Percentiles rank a stretch among this genome's conserved stretches.
phyloP scores from a whole-genome alignment of 2,888 invertebrate species.

The Elmis aenea region DNA sequence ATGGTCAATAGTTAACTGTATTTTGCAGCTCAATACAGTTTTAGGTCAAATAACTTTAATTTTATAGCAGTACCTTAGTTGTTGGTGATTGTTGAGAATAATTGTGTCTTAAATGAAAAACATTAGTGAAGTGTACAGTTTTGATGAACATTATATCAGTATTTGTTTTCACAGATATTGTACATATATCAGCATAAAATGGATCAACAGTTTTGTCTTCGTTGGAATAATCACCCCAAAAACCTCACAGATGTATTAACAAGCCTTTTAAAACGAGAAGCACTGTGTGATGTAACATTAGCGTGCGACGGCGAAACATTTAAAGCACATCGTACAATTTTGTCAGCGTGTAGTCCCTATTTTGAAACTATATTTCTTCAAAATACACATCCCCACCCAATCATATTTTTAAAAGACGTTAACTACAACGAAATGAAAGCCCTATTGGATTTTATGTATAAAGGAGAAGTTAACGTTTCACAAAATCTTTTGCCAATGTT shows the following conservation, averaged over 20 bases:
- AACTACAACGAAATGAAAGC: constrained; percentile 85
- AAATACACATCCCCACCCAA: constrained; percentile 85
- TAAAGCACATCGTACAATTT: constrained; percentile 89
- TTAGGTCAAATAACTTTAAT: constrained; percentile 47
- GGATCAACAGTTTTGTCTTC: constrained; percentile 84
- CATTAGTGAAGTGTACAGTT: background rate
- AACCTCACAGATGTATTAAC: constrained; percentile 87
- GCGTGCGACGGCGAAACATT: constrained; percentile 88
- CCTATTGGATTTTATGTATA: constrained; percentile 89
- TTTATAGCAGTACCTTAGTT: constrained; percentile 32
- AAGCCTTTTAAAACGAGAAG: constrained; percentile 81
- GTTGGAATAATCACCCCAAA: constrained; percentile 92
- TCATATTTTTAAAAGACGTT: constrained; percentile 90
- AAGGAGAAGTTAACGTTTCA: constrained; percentile 74
- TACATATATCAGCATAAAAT: too few species aligned
- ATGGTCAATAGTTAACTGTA: constrained; percentile 41
- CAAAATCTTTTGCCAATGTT: constrained; percentile 87
- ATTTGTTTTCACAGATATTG: too few species aligned
- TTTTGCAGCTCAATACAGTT: constrained; percentile 46
- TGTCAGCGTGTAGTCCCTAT: constrained; percentile 91
- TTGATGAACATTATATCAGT: too few species aligned
- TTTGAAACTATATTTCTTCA: constrained; percentile 88
- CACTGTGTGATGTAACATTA: constrained; percentile 87
- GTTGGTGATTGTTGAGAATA: constrained; percentile 17
- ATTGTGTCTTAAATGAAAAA: background rate